These are phyloP conservation scores for Dicrurus megarhynchus DNA, from an alignment of 2,113 vertebrate species.

Conservation along the genomic window DNA sequence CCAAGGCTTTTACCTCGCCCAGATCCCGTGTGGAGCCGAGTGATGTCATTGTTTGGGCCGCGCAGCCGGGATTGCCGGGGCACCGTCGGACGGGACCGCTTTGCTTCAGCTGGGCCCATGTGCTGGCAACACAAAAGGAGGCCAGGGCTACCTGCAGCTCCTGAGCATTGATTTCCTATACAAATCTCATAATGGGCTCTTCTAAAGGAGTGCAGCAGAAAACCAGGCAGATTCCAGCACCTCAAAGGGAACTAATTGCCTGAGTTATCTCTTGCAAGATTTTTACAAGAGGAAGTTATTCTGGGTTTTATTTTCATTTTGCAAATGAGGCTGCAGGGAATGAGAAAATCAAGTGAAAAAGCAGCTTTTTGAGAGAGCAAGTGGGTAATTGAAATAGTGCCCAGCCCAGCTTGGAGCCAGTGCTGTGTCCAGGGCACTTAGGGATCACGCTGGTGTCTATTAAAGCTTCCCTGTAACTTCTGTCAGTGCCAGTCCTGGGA, in stretches of 20 bases:
- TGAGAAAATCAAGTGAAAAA: neutral
- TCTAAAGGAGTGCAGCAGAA: neutral
- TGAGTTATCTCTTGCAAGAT: neutral
- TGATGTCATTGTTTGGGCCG: neutral
- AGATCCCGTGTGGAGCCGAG: rapidly evolving
- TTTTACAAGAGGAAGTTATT: neutral
- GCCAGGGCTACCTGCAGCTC: slow-evolving; percentile 21
- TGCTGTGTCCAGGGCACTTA: neutral
- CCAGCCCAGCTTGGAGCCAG: neutral
- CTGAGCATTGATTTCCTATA: neutral
- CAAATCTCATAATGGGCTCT: neutral
- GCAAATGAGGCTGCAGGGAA: neutral
- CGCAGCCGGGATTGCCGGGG: neutral
- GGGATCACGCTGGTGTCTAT: neutral
- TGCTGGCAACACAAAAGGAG: neutral
- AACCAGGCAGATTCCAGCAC: neutral
- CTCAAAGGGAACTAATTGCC: neutral
- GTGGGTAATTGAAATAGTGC: neutral
- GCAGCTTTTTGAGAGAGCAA: rapidly evolving
- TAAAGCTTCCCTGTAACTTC: neutral
- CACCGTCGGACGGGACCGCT: neutral
- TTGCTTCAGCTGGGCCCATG: neutral
- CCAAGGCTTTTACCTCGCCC: neutral
- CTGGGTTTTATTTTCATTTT: neutral
- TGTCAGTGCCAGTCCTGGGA: neutral